These are phyloP conservation scores for Leptopilina clavipes DNA, from an alignment of 1,140 invertebrate species.

Conservation along the genomic window DNA sequence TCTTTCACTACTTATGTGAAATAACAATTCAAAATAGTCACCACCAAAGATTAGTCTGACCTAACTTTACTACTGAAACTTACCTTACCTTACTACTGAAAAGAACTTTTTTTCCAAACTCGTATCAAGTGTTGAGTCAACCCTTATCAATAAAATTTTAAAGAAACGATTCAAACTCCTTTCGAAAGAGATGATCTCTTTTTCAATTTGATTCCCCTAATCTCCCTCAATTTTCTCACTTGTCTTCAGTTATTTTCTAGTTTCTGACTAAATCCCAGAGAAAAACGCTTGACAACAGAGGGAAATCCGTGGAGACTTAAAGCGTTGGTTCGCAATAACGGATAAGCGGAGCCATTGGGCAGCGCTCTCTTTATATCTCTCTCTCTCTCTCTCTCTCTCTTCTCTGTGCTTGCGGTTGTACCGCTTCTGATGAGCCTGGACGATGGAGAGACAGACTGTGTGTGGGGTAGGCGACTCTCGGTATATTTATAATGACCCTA, in stretches of 20 bases:
- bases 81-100: no score
- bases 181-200: not conserved
- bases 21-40: no score
- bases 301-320: slow-evolving; percentile 49
- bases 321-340: slow-evolving; percentile 68
- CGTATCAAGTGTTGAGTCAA: no score
- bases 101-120: no score
- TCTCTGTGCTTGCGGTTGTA: slow-evolving; percentile 50
- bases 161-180: no score
- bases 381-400: no score
- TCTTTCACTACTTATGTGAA: no score
- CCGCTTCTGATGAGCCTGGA: slow-evolving; percentile 66
- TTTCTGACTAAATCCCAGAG: slow-evolving; percentile 45
- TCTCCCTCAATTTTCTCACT: not conserved
- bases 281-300: slow-evolving; percentile 52
- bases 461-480: slow-evolving; percentile 55
- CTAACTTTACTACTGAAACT: no score
- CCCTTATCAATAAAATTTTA: no score
- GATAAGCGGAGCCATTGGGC: slow-evolving; percentile 71
- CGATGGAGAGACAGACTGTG: slow-evolving; percentile 61
- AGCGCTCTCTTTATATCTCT: slow-evolving; percentile 45
- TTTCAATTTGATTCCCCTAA: not conserved
- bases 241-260: slow-evolving; percentile 21
- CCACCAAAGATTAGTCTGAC: no score
- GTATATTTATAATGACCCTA: slow-evolving; percentile 76